A percentile compares a stretch with the other conserved stretches of the same genome.
phyloP scores from a whole-genome alignment of 2,888 invertebrate species.

The Didymodactylos carnosus region DNA sequence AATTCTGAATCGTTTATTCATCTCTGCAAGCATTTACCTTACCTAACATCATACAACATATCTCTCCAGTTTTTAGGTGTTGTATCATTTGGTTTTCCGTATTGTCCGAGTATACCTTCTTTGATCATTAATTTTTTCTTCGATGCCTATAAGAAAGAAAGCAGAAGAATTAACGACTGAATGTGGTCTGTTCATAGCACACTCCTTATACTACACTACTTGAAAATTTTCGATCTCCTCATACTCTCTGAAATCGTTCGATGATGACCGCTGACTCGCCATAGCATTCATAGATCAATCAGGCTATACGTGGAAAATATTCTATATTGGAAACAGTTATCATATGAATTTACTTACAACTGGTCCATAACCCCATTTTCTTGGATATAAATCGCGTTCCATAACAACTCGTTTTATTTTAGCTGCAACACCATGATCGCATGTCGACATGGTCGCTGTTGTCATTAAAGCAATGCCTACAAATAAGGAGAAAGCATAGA shows the following conservation, averaged over 20 bases:
- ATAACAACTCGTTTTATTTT: constrained; percentile 95
- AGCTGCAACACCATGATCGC: constrained; percentile 90
- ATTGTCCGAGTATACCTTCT: constrained; percentile 74
- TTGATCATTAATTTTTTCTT: constrained; percentile 70
- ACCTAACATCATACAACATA: not conserved
- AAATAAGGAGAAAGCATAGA: no score
- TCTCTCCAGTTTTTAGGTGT: constrained; percentile 67
- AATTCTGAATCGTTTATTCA: no score
- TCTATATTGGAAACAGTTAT: no score
- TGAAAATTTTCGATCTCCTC: no score
- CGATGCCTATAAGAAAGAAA: constrained; percentile 43
- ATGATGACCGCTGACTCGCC: no score
- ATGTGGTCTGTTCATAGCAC: no score
- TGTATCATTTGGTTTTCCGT: constrained; percentile 84
- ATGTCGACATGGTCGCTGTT: constrained; percentile 82
- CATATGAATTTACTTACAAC: constrained; percentile 24
- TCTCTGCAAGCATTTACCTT: no score
- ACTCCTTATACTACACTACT: no score
- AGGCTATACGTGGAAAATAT: no score
- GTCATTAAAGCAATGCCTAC: constrained; percentile 94
- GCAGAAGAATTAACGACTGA: no score
- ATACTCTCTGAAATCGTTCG: no score
- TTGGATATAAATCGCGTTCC: constrained; percentile 92
- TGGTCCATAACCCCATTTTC: constrained; percentile 93
- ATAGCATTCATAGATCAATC: no score